These are phyloP conservation scores for Drosophila takahashii DNA, from an alignment of 1,140 invertebrate genomes.

Conservation along the genomic window DNA sequence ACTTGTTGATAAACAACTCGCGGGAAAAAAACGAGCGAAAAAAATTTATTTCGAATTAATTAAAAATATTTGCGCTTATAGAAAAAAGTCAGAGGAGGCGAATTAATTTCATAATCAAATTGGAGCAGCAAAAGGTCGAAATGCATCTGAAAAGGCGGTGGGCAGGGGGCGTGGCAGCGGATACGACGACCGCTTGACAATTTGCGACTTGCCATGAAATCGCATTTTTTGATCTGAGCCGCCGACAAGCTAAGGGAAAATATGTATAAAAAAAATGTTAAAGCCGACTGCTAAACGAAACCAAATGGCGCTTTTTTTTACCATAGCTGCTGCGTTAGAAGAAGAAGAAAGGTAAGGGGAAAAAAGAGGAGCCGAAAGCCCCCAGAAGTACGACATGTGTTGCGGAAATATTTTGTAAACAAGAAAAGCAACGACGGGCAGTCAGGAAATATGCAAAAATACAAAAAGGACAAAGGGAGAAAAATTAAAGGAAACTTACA, in stretches of 20 bases:
- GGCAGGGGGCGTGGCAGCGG: slow-evolving; percentile 26
- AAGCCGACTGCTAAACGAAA: slow-evolving; percentile 70
- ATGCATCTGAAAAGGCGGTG: slow-evolving; percentile 37
- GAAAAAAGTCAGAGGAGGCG: slow-evolving; percentile 42
- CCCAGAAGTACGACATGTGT: slow-evolving; percentile 73
- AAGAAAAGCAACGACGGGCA: slow-evolving; percentile 22
- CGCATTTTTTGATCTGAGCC: slow-evolving; percentile 83
- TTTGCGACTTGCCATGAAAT: slow-evolving; percentile 83
- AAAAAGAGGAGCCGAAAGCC: slow-evolving; percentile 12
- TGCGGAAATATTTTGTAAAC: slow-evolving; percentile 79
- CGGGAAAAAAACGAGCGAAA: slow-evolving; percentile 51
- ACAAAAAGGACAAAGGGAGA: slow-evolving; percentile 10
- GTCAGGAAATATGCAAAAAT: slow-evolving; percentile 45
- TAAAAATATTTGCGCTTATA: slow-evolving; percentile 58
- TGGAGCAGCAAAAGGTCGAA: slow-evolving; percentile 72
- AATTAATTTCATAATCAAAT: slow-evolving; percentile 69
- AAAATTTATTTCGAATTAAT: slow-evolving; percentile 68
- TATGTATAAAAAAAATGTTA: slow-evolving; percentile 13
- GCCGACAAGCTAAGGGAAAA: slow-evolving; percentile 37
- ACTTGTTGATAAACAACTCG: slow-evolving; percentile 69
- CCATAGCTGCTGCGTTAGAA: slow-evolving; percentile 38
- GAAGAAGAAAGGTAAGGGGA: not conserved
- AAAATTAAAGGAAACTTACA: not conserved
- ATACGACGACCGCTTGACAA: slow-evolving; percentile 75
- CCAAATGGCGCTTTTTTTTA: slow-evolving; percentile 74